These are phyloP conservation scores for Gari tellinella DNA, from an alignment of 2,888 invertebrate species.

Conservation along the genomic window DNA sequence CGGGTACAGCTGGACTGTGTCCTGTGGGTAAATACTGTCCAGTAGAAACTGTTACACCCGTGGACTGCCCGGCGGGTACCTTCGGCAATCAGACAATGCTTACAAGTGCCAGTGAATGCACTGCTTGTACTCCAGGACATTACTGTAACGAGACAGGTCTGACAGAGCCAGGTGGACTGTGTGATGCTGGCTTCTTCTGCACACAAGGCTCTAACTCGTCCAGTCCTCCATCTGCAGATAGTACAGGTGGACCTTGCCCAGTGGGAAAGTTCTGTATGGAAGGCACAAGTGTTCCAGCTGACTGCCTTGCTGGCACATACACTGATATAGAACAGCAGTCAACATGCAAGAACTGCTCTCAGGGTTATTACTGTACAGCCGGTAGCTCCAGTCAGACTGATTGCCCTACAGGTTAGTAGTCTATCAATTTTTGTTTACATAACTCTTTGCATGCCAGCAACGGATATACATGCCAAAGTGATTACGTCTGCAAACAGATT, in stretches of 20 bases:
- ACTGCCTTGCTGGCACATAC: constrained; percentile 79
- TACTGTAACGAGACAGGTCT: constrained; percentile 79
- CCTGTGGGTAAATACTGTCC: constrained; percentile 80
- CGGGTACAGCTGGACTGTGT: constrained; percentile 78
- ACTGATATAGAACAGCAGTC: constrained; percentile 69
- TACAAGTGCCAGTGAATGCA: constrained; percentile 68
- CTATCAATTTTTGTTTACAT: too few species aligned
- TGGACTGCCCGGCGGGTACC: constrained; percentile 79
- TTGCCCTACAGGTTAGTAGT: constrained; percentile 78
- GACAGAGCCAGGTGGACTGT: constrained; percentile 74
- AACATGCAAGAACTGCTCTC: constrained; percentile 78
- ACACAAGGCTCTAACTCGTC: constrained; percentile 75
- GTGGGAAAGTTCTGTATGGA: constrained; percentile 76
- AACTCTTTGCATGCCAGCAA: too few species aligned
- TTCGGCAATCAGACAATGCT: constrained; percentile 79
- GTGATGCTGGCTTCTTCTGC: constrained; percentile 80
- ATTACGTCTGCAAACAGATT: too few species aligned
- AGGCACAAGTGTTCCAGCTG: constrained; percentile 72
- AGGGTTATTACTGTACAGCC: constrained; percentile 78
- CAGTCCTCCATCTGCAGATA: constrained; percentile 64
- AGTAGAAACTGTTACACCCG: constrained; percentile 73
- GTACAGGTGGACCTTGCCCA: constrained; percentile 81
- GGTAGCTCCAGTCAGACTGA: constrained; percentile 69
- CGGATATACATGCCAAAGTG: too few species aligned
- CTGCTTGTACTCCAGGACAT: constrained; percentile 77